Evolutionary conservation across 2,113 vertebrate species (phyloP).

Genomic region (Brachyistius frenatus): DNA sequence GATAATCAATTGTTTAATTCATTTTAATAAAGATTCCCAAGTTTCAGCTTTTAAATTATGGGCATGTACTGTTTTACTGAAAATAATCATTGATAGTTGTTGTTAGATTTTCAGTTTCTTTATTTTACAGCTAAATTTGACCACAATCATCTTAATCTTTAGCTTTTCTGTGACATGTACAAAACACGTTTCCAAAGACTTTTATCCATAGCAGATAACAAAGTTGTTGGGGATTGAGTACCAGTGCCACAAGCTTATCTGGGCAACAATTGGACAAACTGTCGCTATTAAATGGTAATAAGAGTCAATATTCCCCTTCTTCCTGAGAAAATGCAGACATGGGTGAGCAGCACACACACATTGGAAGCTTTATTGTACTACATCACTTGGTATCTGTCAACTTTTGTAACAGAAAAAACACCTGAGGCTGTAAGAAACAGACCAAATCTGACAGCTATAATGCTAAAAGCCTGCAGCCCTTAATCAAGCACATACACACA

Average conservation of each 20-base stretch:
- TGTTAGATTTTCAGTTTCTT: no score
- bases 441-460: constrained; percentile 46
- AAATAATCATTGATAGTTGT: no score
- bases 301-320: neutral
- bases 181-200: no score
- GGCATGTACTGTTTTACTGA: no score
- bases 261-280: neutral
- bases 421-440: constrained; percentile 28
- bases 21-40: no score
- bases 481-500: neutral
- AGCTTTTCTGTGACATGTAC: no score
- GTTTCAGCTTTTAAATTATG: no score
- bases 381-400: constrained; percentile 14
- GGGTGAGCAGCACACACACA: neutral
- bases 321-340: neutral
- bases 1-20: no score
- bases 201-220: no score
- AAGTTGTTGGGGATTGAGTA: no score
- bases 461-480: constrained; percentile 14
- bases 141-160: no score
- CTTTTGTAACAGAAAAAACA: constrained; percentile 23
- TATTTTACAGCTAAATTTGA: no score
- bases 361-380: constrained; percentile 1
- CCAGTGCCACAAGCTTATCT: neutral
- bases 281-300: neutral